phyloP scores from a whole-genome alignment of 2,797 vertebrate genomes.

The Macrochelys suwanniensis region DNA sequence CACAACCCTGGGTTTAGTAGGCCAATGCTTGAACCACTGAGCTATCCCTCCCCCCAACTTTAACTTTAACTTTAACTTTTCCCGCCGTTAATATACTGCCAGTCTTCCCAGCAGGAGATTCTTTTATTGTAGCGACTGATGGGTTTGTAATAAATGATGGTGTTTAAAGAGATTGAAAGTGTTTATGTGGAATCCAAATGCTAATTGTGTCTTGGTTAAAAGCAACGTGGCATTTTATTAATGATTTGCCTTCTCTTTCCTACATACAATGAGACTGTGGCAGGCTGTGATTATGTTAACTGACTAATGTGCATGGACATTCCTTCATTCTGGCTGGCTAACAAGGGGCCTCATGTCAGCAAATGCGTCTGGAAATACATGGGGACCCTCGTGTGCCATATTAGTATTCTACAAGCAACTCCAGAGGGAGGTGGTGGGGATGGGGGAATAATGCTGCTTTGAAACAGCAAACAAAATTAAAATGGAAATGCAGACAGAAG shows the following conservation, averaged over 20 bases:
- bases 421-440: neutral
- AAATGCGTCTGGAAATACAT: neutral
- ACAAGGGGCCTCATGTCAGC: neutral
- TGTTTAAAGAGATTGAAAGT: neutral
- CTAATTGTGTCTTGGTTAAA: neutral
- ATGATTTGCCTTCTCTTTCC: neutral
- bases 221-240: neutral
- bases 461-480: slow-evolving; percentile 14
- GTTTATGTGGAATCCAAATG: neutral
- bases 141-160: neutral
- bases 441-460: neutral
- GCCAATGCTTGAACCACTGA: too few species aligned
- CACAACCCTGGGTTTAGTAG: too few species aligned
- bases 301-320: neutral
- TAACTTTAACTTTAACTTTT: neutral
- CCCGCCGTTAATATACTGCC: neutral
- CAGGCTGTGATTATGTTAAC: slow-evolving; percentile 5
- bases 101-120: neutral
- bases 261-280: neutral
- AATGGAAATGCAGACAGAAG: slow-evolving; percentile 15
- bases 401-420: neutral
- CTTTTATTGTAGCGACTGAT: neutral
- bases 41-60: too few species aligned
- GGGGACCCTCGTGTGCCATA: neutral
- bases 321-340: neutral